Base-by-base conservation (phyloP, 2,113 vertebrate genomes). In the Pelmatolapia mariae region DNA sequence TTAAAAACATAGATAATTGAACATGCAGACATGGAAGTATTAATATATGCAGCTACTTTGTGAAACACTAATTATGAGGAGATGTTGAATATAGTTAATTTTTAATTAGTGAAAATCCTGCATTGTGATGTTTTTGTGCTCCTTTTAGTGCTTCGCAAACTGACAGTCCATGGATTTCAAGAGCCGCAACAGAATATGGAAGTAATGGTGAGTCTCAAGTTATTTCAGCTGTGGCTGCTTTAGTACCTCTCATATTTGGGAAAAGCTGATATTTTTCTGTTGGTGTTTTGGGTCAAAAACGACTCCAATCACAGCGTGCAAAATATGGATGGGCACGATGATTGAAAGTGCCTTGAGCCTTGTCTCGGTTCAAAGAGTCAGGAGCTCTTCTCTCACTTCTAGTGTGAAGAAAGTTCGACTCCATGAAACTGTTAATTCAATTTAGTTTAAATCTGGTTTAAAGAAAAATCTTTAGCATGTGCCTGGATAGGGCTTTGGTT, bases 161-260 rank as follows among this genome's bases (percentile, higher is more conserved):
- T 99, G 92, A 99, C 99, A 2, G 98, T 99, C 36, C 97, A 99
- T 89, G 99, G 99, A 61, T 99, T 99, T 96, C 95, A 97, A 88
- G 98, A 99, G 86, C 98, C 99, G 68, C 98, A 98, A 19, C 97
- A 97, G 92, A 98, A 96, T 88, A 92, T 96, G 95, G 98, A 99
- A 82, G 98, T 98, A 79, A 99, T 99, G 98, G 99, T 99, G 95
- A 98, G 98, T 96, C 43, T 71, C 7, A 47, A 22, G 33, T 85
- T 52, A 43, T 84, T 85, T 89, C 36, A 31, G 19, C 22, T 80
- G 13, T 33, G 43, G 61, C 4, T 80, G 43, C 52, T 13, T 31
- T 26, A 81, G 38, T 79, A 57, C 15, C 10, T 6, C 24, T 47
- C 9, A 31, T 81, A 61, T 85, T 91, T 87, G 33, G 10, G 31